Base-by-base conservation (phyloP, 1,140 invertebrate genomes). In the Drosophila ogumai region DNA sequence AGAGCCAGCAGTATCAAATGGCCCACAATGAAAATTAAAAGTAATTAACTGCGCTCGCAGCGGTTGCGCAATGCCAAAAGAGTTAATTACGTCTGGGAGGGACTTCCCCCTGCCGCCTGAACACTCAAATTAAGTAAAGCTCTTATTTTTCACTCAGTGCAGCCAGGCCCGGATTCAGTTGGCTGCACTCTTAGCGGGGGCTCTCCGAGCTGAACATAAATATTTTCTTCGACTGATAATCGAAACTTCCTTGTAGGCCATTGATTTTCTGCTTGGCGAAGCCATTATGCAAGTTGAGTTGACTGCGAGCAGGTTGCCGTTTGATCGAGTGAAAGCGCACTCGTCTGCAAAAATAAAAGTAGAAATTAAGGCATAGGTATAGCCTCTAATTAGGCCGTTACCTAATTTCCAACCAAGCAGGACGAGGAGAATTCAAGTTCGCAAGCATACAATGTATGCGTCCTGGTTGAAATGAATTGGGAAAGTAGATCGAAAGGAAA, bases 21-120 rank as follows among this genome's bases (percentile, higher is more conserved):
- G 78, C 72, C 57, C 57, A 80, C 81, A 80, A 84, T 73, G 81
- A 85, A 84, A 84, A 84, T 85, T 80, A 84, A 85, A 72, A 80
- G 66, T 81, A 84, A 81, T 84, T 85, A 77, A 80, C 76, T 75
- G 71, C 38, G 61, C 61, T 34, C 47, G 38, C 63, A 44, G 32
- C 34, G 66, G 46, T 84, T 84, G 77, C 67, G 81, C 54, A 84
- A 84, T 85, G 32, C 43, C 41, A 46, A 75, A 58, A 61, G 40
- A 72, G 61, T 73, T 81, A 84, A 85, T 81, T 80, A 67, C 41
- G 22, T 19, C 22, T 34, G 41, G 47, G 36, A n/a, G 8, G 47
- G 25, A 31, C 25, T 49, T 60, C 12, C 36, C 36, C 47, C 34
- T 38, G 15, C 65, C 25, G 67, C 64, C 31, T 34, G 34, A 71